Evolutionary conservation across 1,140 invertebrate genomes (phyloP).

Genomic region (Dolichoris vasculosae): DNA sequence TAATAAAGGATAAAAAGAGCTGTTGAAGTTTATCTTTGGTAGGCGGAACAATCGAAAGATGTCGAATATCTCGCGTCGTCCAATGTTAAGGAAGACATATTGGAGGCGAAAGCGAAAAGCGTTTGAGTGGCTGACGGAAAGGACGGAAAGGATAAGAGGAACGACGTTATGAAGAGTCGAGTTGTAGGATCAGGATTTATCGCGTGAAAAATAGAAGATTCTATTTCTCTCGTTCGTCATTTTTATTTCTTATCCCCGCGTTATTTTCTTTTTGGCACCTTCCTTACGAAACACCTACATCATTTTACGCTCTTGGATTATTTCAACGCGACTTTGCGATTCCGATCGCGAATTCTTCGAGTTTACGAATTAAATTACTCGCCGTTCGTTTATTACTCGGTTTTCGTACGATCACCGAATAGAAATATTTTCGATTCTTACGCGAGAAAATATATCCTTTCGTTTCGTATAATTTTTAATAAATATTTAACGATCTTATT

Average conservation of each 20-base stretch:
- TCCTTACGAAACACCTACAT: background rate
- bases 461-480: no score
- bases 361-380: no score
- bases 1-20: background rate
- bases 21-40: background rate
- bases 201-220: constrained; percentile 48
- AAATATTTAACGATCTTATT: no score
- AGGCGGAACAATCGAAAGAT: background rate
- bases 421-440: no score
- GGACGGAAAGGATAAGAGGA: constrained; percentile 38
- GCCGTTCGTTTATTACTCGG: no score
- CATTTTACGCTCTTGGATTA: background rate
- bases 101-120: constrained; percentile 53
- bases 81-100: constrained; percentile 64
- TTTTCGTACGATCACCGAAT: no score
- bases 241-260: constrained; percentile 34
- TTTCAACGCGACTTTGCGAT: background rate
- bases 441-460: no score
- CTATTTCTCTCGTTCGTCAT: constrained; percentile 38
- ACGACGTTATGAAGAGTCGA: constrained; percentile 62
- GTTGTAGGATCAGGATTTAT: constrained; percentile 62
- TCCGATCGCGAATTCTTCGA: background rate
- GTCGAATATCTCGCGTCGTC: constrained; percentile 40
- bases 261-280: constrained; percentile 47
- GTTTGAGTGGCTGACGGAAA: constrained; percentile 54